Base-by-base conservation (phyloP, 1,140 invertebrate genomes). In the Micrasema minimum region DNA sequence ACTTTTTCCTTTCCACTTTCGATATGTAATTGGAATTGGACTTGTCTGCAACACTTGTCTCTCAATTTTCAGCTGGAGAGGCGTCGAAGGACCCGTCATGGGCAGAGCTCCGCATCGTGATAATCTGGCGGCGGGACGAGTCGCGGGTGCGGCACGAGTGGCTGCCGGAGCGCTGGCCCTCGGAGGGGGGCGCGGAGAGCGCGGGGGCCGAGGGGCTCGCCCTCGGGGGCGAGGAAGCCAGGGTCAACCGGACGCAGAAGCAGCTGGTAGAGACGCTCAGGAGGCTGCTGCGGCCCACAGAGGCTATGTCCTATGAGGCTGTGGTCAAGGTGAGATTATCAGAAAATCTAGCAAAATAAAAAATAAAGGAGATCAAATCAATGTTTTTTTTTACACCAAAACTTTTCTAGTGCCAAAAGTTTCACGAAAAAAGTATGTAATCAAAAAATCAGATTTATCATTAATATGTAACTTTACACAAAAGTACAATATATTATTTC, bases 71-170 rank as follows among this genome's bases (percentile, higher is more conserved):
- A 69, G 67, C 67, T 51, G 67, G 67, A 5, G 77, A 80, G 4
- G 76, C 80, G 35, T 78, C 80, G 7, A 83, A 83, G 71, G 85
- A 86, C 41, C 79, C 80, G 2, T 82, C 82, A 2, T 77, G 92
- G 70, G 87, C 91, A 41, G 79, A 90, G 26, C 80, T 92, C 48
- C 88, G 91, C 43, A 88, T 95, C 48, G 94, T 96, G 0, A 91
- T 98, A 31, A 90, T 98, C 70, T 98, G 96, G 95, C 87, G 96
- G 16, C 87, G 91, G 46, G 94, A 96, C 79, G 87, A 89, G 14
- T 90, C 90, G 18, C 90, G 92, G 65, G 83, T 97, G n/a, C 94
- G 93, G 78, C 98, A 96, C 78, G 94, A 97, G 78, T 98, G 96
- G 95, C 80, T 95, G 2, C 85, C 88, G 68, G 86, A 87, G 50